Percentiles rank a stretch among this genome's conserved stretches.
Conservation (phyloP, 2,797 vertebrate genomes). For the Cirrhinus molitorella region DNA sequence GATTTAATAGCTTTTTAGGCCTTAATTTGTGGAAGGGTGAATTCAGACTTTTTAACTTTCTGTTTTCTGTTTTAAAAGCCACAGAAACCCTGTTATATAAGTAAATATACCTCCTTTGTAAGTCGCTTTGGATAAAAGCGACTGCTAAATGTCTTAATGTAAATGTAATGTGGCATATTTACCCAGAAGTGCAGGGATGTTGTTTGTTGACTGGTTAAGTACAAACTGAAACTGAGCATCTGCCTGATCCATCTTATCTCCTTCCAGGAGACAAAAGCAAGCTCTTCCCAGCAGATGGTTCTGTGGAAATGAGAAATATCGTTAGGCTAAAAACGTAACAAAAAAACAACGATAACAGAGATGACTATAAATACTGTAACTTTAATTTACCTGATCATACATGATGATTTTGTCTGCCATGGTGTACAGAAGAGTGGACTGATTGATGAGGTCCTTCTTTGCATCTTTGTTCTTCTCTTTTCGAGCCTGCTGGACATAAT, state of each 20-base stretch:
- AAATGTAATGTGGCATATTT: slow-evolving; percentile 18
- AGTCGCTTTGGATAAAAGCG: too few relatives aligned
- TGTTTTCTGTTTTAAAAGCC: too few relatives aligned
- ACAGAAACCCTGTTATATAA: neutral
- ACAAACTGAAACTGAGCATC: slow-evolving; percentile 99
- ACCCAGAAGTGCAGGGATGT: slow-evolving; percentile 97
- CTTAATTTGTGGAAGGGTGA: neutral
- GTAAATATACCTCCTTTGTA: too few relatives aligned
- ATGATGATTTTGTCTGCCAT: slow-evolving; percentile 99
- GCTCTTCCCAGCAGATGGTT: slow-evolving; percentile 98
- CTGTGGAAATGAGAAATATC: slow-evolving; percentile 72
- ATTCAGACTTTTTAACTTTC: neutral
- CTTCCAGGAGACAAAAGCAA: slow-evolving; percentile 97
- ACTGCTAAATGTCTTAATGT: too few relatives aligned
- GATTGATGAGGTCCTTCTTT: slow-evolving; percentile 98
- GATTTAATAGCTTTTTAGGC: neutral
- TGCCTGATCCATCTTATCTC: slow-evolving; percentile 99
- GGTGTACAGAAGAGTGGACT: slow-evolving; percentile 96
- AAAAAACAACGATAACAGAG: neutral
- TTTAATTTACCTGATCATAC: slow-evolving; percentile 93
- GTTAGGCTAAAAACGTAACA: too few relatives aligned
- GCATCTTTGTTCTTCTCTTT: slow-evolving; percentile 99
- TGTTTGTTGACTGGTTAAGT: slow-evolving; percentile 98
- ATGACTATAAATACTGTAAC: neutral
- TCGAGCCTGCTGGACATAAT: slow-evolving; percentile 98